These are phyloP conservation scores for Heterotilapia buettikoferi DNA, from an alignment of 2,113 vertebrate species.

Conservation along the genomic window DNA sequence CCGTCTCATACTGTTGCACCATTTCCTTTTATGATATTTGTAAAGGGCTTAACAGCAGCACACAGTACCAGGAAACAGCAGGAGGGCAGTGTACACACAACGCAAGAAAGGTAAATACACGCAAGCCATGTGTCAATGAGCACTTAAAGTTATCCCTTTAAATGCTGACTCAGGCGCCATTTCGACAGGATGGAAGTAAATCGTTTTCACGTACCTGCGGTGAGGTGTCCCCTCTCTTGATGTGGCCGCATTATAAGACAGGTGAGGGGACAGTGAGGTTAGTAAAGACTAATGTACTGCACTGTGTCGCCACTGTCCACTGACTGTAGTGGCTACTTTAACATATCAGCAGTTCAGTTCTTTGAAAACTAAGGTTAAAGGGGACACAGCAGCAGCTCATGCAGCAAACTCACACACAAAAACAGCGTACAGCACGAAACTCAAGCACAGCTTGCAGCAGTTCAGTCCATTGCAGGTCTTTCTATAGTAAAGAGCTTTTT, in stretches of 20 bases:
- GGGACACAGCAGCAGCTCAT: not conserved
- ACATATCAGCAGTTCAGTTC: not conserved
- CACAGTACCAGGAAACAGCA: not conserved
- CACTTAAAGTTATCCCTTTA: not conserved
- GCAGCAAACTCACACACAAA: not conserved
- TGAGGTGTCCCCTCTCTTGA: conserved; percentile 59
- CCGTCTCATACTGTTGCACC: not conserved
- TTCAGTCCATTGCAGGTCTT: not conserved
- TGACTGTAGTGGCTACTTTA: not conserved
- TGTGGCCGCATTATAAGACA: conserved; percentile 37
- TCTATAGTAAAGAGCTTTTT: conserved; percentile 1
- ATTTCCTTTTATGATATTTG: not conserved
- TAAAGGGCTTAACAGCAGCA: not conserved
- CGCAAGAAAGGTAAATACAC: not conserved
- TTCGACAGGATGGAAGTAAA: not conserved
- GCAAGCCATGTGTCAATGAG: not conserved
- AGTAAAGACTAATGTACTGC: not conserved
- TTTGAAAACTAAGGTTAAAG: not conserved
- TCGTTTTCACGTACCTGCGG: conserved; percentile 55
- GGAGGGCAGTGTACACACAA: not conserved
- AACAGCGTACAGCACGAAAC: not conserved
- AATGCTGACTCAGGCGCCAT: not conserved
- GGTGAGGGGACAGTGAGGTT: conserved; percentile 15
- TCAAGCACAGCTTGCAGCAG: conserved; percentile 1
- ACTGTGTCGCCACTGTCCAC: not conserved